A percentile compares a stretch with the other conserved stretches of the same genome.
phyloP scores from a whole-genome alignment of 2,113 vertebrate species.

The Irena cyanogastra region DNA sequence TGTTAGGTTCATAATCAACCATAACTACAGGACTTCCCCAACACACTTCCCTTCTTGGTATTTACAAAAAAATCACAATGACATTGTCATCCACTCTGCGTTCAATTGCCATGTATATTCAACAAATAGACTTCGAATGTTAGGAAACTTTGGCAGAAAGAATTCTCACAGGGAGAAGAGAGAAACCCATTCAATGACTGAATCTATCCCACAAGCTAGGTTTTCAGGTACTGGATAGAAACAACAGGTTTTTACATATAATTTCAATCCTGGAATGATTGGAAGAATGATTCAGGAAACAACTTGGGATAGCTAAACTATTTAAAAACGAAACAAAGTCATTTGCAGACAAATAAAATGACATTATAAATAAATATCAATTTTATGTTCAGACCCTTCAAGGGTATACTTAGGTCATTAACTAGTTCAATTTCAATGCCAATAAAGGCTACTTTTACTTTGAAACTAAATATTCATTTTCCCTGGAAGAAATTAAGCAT shows the following conservation, averaged over 20 bases:
- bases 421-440: neutral
- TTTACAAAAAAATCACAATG: neutral
- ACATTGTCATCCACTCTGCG: neutral
- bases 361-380: neutral
- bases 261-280: neutral
- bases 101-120: neutral
- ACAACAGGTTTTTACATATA: neutral
- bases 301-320: neutral
- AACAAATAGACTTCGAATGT: neutral
- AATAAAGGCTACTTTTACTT: neutral
- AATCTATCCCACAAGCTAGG: neutral
- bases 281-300: neutral
- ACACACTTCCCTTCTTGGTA: neutral
- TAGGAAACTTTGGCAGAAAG: neutral
- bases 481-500: neutral
- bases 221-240: neutral
- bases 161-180: neutral
- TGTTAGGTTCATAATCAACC: neutral
- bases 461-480: neutral
- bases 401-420: neutral
- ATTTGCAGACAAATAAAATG: neutral
- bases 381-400: neutral
- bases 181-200: neutral
- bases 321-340: neutral
- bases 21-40: neutral